Evolutionary conservation across 2,888 invertebrate species (phyloP).

Genomic region (Drosophila niveifrons): DNA sequence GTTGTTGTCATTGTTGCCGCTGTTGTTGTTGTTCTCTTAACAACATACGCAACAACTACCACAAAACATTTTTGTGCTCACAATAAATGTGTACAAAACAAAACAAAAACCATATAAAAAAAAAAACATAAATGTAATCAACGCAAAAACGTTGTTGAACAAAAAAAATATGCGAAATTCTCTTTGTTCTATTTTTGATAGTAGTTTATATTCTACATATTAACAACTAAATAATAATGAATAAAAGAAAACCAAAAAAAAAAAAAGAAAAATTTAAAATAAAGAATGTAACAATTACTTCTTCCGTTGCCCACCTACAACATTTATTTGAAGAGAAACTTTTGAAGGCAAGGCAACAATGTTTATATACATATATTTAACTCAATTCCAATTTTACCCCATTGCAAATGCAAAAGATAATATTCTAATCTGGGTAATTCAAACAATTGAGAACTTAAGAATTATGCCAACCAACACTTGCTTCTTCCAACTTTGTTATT

Average conservation of each 20-base stretch:
- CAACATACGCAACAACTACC: conserved; percentile 38
- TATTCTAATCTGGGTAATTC: no score
- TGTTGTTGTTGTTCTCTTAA: conserved; percentile 38
- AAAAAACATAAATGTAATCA: conserved; percentile 19
- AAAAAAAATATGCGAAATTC: conserved; percentile 41
- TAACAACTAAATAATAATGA: conserved; percentile 8
- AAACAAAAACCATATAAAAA: not conserved
- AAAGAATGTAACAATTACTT: conserved; percentile 22
- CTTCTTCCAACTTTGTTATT: not conserved
- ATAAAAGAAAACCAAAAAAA: conserved; percentile 12
- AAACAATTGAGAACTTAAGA: no score
- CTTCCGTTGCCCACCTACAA: conserved; percentile 40
- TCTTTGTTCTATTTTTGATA: conserved; percentile 77
- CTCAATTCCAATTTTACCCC: no score
- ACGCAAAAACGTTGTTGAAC: conserved; percentile 5
- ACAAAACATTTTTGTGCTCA: conserved; percentile 14
- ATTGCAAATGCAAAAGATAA: no score
- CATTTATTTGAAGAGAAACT: no score
- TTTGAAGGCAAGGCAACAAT: no score
- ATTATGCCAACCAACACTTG: no score
- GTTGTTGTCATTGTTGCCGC: conserved; percentile 36
- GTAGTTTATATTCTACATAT: conserved; percentile 62
- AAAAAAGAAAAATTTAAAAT: conserved; percentile 4
- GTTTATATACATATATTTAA: no score
- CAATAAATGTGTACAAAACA: conserved; percentile 35